These are phyloP conservation scores for Protophormia terraenovae DNA, from an alignment of 2,888 invertebrate species.

Conservation along the genomic window DNA sequence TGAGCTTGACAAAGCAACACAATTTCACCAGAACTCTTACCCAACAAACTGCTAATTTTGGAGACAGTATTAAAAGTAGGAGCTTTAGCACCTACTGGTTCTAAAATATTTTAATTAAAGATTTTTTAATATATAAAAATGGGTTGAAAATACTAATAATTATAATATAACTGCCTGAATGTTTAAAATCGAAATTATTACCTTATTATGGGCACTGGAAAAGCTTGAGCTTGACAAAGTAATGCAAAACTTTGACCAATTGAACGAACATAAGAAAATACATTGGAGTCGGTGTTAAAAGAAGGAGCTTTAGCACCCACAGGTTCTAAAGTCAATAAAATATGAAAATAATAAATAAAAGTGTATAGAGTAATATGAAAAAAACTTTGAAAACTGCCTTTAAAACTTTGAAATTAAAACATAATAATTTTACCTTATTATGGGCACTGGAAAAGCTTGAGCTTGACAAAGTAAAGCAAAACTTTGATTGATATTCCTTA, in stretches of 20 bases:
- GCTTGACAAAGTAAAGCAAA: conserved; percentile 83
- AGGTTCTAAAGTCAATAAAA: conserved; percentile 83
- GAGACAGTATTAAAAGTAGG: conserved; percentile 86
- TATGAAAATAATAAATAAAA: no score
- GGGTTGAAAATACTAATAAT: background rate
- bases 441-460: conserved; percentile 81
- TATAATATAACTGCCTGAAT: conserved; percentile 60
- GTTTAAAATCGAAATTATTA: conserved; percentile 57
- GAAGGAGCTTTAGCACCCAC: conserved; percentile 85
- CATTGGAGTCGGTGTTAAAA: conserved; percentile 85
- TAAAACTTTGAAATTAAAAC: background rate
- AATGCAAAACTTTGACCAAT: conserved; percentile 79
- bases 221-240: conserved; percentile 84
- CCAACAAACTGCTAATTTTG: conserved; percentile 82
- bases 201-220: conserved; percentile 78
- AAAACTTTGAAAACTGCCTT: conserved; percentile 14
- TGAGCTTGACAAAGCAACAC: conserved; percentile 84
- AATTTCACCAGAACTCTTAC: conserved; percentile 85
- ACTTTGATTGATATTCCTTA: conserved; percentile 82
- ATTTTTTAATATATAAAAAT: background rate
- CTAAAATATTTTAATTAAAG: conserved; percentile 52
- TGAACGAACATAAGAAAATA: conserved; percentile 84
- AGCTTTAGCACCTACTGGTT: conserved; percentile 84
- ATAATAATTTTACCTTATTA: conserved; percentile 78
- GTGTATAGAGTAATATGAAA: background rate